These are phyloP conservation scores for Paramisgurnus dabryanus DNA, from an alignment of 2,113 vertebrate genomes.

Conservation along the genomic window DNA sequence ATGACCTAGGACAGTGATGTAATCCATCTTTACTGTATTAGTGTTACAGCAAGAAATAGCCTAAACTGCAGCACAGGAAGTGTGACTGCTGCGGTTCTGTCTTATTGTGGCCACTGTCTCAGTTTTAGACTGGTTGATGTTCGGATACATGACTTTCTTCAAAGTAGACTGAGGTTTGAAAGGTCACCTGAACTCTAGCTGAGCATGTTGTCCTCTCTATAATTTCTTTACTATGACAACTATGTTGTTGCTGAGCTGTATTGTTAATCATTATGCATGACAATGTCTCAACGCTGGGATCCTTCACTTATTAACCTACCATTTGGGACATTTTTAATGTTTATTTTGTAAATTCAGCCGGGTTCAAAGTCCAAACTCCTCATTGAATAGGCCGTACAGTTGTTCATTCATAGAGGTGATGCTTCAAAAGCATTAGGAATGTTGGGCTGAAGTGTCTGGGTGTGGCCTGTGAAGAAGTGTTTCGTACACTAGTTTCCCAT, in stretches of 20 bases:
- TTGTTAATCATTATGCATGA: conserved; percentile 37
- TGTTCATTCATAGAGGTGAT: conserved; percentile 10
- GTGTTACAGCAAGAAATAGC: background rate
- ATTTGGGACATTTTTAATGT: conserved; percentile 11
- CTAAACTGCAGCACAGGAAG: conserved; percentile 39
- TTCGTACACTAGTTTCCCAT: conserved; percentile 26
- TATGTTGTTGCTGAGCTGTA: background rate
- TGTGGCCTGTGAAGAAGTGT: conserved; percentile 40
- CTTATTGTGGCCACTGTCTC: conserved; percentile 16
- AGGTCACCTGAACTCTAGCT: background rate
- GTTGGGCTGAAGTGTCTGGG: conserved; percentile 20
- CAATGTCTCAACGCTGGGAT: background rate
- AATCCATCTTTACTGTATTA: background rate
- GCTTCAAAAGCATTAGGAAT: conserved; percentile 2
- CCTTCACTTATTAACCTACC: conserved; percentile 1
- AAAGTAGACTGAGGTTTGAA: background rate
- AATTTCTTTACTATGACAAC: background rate
- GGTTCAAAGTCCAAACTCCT: conserved; percentile 31
- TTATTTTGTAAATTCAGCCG: conserved; percentile 3
- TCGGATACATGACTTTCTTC: background rate
- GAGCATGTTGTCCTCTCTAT: background rate
- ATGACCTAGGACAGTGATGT: background rate
- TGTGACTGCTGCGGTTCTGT: conserved; percentile 9
- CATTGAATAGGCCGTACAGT: background rate
- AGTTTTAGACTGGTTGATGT: background rate